Conservation (phyloP, 2,797 vertebrate species). For the Monodelphis domestica region DNA sequence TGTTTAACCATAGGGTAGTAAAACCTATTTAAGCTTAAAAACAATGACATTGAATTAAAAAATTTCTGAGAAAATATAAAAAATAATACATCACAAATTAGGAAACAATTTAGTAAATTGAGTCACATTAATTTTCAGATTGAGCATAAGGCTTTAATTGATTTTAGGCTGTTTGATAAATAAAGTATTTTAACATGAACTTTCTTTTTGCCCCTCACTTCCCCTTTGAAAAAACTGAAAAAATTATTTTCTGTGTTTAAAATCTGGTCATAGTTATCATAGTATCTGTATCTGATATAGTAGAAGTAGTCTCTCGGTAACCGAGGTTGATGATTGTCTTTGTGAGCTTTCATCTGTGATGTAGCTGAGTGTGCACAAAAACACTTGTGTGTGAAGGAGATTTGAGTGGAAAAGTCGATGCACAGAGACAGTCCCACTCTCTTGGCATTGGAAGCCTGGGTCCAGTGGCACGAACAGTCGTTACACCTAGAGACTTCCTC, state of each 20-base stretch:
- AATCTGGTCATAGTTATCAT: neutral
- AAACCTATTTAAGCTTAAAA: conserved; percentile 43
- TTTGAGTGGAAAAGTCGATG: no score
- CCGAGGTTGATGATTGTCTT: no score
- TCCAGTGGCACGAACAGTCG: no score
- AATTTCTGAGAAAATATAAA: neutral
- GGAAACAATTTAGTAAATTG: conserved; percentile 38
- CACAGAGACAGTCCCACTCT: no score
- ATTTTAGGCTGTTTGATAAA: neutral
- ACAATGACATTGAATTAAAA: neutral
- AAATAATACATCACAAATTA: conserved; percentile 37
- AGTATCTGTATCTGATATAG: no score
- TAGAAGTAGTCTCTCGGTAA: no score
- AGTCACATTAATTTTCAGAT: conserved; percentile 42
- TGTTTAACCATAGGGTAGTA: conserved; percentile 8
- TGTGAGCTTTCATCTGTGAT: no score
- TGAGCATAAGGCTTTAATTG: conserved; percentile 48
- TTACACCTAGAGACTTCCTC: no score
- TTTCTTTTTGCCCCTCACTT: no score
- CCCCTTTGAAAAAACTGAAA: neutral
- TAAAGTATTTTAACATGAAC: neutral
- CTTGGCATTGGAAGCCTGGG: no score
- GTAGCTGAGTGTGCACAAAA: no score
- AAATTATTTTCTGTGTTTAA: neutral
- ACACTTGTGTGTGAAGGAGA: no score